Evolutionary conservation across 2,888 invertebrate genomes (phyloP).

Genomic region (Apamea anceps): DNA sequence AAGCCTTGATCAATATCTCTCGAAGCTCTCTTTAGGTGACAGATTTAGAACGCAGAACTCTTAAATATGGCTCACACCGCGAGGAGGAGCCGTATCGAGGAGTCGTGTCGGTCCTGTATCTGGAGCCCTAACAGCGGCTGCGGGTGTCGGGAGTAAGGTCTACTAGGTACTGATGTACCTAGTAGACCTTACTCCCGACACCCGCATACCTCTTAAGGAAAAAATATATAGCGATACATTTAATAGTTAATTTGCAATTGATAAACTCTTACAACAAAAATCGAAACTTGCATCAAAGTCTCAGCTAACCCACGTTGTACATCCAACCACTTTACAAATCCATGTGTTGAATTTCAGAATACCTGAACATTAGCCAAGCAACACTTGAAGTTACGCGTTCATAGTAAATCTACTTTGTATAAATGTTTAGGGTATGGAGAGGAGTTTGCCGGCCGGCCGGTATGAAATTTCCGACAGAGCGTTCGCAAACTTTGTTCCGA

Average conservation of each 20-base stretch:
- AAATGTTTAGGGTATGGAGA: conserved; percentile 72
- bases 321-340: conserved; percentile 21
- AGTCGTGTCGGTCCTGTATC: not conserved
- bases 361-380: conserved; percentile 45
- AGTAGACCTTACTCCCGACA: not conserved
- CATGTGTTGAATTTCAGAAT: conserved; percentile 30
- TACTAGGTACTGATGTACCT: no score
- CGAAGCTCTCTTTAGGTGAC: not conserved
- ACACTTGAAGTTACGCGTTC: conserved; percentile 56
- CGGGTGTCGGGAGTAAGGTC: no score
- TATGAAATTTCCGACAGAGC: conserved; percentile 83
- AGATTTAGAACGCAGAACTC: not conserved
- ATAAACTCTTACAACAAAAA: not conserved
- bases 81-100: not conserved
- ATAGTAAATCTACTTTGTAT: conserved; percentile 71
- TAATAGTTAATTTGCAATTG: not conserved
- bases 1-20: not conserved
- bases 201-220: not conserved
- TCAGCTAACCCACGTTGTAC: not conserved
- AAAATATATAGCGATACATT: not conserved
- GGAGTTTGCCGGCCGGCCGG: conserved; percentile 75
- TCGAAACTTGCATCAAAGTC: conserved; percentile 2
- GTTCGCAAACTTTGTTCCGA: conserved; percentile 78
- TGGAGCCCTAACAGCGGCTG: not conserved
- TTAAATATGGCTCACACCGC: not conserved